Base-by-base conservation (phyloP, 35 echinoderm and acorn worm genomes). In the Stichopus chloronotus region DNA sequence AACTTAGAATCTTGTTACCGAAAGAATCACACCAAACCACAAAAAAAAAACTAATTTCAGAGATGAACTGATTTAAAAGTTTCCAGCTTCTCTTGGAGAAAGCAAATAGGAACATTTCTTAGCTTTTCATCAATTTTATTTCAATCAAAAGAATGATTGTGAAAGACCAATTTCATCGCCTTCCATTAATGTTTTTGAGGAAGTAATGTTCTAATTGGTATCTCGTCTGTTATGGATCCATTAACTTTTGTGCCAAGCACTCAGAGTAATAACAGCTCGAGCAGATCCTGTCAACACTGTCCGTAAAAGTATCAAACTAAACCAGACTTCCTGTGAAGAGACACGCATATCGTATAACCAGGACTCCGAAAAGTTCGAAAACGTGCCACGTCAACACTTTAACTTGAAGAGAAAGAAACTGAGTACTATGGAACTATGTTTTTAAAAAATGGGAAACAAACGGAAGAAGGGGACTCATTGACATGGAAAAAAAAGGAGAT, bases 81-180 rank as follows among this genome's bases (percentile, higher is more conserved):
- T 74, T 74, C 17, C 69, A 20, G 69, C n/a, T 74, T 74, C 69
- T 74, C 69, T 74, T 19, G 17, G 22, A 7, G 22, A 21, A 19
- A 74, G 69, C 69, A 74, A 74, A 20, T 74, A 74, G 19, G 17
- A 74, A 74, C 69, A 74, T n/a, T 74, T 74, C 69, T 20, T 74
- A 19, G 69, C 6, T 74, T 74, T 74, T 74, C 69, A 74, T 74
- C 69, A 74, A 74, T 20, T 20, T 74, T 74, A 74, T 74, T 74
- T 74, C 22, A 74, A 19, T 19, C 13, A 74, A 74, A 74, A 74
- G 19, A 74, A 74, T 7, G 22, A 74, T 74, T 19, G 69, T 14
- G 30, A 74, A n/a, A n/a, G 69, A 74, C 22, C 7, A 21, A 74
- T 74, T 74, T 74, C 69, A 74, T 74, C 69, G 17, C 69, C 69